Conservation (phyloP, 37 sponge, comb jelly and placozoan genomes). For the Trichoplax adhaerens region DNA sequence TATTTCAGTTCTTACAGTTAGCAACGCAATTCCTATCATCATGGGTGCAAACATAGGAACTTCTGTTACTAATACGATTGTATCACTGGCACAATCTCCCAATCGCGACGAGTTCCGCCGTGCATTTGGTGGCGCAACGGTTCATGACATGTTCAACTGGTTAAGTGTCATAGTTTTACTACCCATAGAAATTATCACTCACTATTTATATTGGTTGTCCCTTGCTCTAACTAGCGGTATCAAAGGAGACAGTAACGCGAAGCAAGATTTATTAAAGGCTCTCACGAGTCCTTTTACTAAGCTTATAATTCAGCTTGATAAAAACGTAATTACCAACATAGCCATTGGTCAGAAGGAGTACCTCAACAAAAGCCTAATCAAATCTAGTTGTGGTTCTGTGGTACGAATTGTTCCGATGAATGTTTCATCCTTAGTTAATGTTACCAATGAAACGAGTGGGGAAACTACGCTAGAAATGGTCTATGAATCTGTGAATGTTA, state of each 20-base stretch:
- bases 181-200: constrained; percentile 3
- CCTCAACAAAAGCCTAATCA: too few species aligned
- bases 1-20: background rate
- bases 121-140: constrained; percentile 10
- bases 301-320: constrained; percentile 1
- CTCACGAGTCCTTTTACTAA: constrained; percentile 4
- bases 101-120: constrained; percentile 7
- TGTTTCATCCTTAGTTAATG: too few species aligned
- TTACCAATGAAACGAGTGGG: too few species aligned
- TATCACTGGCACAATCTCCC: constrained; percentile 7
- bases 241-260: background rate
- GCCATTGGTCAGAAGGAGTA: too few species aligned
- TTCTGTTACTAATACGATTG: constrained; percentile 11
- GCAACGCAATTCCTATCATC: constrained; percentile 1
- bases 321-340: background rate
- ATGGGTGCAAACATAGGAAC: constrained; percentile 14
- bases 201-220: background rate
- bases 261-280: constrained; percentile 1
- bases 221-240: background rate
- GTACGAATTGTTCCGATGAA: too few species aligned
- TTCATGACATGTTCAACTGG: constrained; percentile 16
- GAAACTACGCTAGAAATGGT: too few species aligned
- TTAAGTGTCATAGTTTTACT: constrained; percentile 5
- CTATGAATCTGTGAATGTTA: background rate
- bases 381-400: too few species aligned